Percentiles rank a stretch among this genome's conserved stretches.
phyloP scores from a whole-genome alignment of 2,113 vertebrate species.

The Tragelaphus scriptus region DNA sequence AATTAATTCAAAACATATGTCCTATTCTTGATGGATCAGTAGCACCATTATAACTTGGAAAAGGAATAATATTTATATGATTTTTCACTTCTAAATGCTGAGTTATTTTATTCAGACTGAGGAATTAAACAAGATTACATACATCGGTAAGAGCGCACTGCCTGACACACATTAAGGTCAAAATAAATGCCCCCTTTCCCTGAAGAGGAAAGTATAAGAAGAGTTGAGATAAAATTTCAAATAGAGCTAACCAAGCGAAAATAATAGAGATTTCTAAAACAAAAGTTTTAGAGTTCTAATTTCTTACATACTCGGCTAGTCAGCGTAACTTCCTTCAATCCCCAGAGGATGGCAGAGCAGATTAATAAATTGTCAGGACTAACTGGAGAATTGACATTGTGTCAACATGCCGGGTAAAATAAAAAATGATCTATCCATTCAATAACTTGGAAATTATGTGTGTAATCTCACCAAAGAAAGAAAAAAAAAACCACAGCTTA shows the following conservation, averaged over 20 bases:
- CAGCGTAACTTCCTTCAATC: conserved; percentile 16
- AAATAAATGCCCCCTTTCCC: background rate
- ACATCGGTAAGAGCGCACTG: background rate
- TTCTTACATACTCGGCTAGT: background rate
- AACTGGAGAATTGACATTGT: conserved; percentile 7
- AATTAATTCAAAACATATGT: conserved; percentile 15
- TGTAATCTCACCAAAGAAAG: conserved; percentile 6
- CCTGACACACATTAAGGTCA: background rate
- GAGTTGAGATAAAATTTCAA: background rate
- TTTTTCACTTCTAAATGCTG: background rate
- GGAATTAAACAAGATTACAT: background rate
- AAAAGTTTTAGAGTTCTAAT: background rate
- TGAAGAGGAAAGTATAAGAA: background rate
- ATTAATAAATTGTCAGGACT: conserved; percentile 42
- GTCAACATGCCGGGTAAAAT: conserved; percentile 43
- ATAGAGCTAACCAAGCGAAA: background rate
- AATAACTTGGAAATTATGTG: conserved; percentile 29
- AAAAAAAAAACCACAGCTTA: background rate
- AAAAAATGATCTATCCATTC: conserved; percentile 41
- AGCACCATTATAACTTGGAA: background rate
- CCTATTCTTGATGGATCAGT: background rate
- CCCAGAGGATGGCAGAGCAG: conserved; percentile 53
- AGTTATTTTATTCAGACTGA: background rate
- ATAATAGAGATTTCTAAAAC: conserved; percentile 1
- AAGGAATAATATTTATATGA: background rate